Evolutionary conservation across 2,888 invertebrate genomes (phyloP).

Genomic region (Tromatobia lineatoria): DNA sequence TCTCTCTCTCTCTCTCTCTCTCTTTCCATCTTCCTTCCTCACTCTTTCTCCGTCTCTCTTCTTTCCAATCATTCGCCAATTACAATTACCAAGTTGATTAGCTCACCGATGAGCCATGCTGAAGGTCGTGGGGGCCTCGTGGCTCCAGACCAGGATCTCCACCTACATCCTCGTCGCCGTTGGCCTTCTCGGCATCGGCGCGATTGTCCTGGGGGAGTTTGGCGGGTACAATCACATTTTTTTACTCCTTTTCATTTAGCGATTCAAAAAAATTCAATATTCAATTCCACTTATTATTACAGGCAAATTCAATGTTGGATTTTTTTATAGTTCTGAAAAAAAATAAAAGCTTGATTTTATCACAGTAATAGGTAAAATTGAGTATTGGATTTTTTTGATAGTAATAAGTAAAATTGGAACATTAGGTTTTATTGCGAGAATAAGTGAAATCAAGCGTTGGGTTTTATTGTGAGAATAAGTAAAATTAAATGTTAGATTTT

Average conservation of each 20-base stretch:
- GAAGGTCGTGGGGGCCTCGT: conserved; percentile 93
- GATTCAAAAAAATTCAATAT: too few species aligned
- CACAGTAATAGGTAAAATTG: neutral
- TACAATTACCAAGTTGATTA: conserved; percentile 77
- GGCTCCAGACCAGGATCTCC: conserved; percentile 91
- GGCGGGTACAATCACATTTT: conserved; percentile 86
- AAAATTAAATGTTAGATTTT: too few species aligned
- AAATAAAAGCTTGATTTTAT: too few species aligned
- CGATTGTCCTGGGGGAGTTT: conserved; percentile 90
- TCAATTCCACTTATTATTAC: too few species aligned
- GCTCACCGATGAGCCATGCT: conserved; percentile 87
- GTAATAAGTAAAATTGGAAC: too few species aligned
- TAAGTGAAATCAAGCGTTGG: too few species aligned
- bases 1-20: conserved; percentile 52
- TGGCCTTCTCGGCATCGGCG: conserved; percentile 89
- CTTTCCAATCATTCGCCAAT: conserved; percentile 47
- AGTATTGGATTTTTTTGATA: neutral
- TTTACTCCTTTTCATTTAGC: neutral
- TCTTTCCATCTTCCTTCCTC: conserved; percentile 56
- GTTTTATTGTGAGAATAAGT: too few species aligned
- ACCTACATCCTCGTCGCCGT: conserved; percentile 90
- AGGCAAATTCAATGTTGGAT: too few species aligned
- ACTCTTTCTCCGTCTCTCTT: conserved; percentile 53
- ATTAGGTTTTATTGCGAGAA: too few species aligned
- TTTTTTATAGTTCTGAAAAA: too few species aligned